phyloP scores from a whole-genome alignment of 1,140 invertebrate genomes.

The Halesus radiatus region DNA sequence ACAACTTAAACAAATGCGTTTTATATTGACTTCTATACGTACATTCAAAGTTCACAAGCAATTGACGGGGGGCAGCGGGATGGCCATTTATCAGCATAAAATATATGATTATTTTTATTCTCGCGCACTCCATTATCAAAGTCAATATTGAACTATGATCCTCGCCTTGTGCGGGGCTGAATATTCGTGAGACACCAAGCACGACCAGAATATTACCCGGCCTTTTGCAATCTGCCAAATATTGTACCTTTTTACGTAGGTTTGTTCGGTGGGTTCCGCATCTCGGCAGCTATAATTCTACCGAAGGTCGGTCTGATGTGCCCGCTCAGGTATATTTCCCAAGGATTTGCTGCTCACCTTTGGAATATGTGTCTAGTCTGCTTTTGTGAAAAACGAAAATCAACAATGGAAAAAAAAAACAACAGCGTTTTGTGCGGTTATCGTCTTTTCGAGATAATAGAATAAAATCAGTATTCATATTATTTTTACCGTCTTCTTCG shows the following conservation, averaged over 20 bases:
- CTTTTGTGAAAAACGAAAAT: no score
- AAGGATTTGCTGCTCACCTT: constrained; percentile 6
- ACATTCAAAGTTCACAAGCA: neutral
- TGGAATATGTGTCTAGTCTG: neutral
- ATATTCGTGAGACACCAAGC: neutral
- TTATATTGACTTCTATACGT: neutral
- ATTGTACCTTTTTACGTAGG: neutral
- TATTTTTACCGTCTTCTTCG: no score
- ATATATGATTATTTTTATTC: neutral
- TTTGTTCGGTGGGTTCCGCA: neutral
- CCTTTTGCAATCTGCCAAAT: no score
- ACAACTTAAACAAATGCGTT: no score
- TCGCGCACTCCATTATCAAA: neutral
- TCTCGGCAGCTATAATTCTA: constrained; percentile 6
- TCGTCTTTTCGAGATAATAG: no score
- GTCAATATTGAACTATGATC: constrained; percentile 22
- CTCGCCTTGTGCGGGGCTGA: neutral
- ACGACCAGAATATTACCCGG: no score
- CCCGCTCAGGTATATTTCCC: neutral
- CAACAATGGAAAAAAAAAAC: no score
- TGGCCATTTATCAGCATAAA: neutral
- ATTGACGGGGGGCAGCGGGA: constrained; percentile 5
- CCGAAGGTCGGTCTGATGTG: neutral
- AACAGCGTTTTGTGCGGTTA: no score
- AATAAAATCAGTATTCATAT: no score